Conservation (phyloP, 2,888 invertebrate species). For the Netelia virgata region DNA sequence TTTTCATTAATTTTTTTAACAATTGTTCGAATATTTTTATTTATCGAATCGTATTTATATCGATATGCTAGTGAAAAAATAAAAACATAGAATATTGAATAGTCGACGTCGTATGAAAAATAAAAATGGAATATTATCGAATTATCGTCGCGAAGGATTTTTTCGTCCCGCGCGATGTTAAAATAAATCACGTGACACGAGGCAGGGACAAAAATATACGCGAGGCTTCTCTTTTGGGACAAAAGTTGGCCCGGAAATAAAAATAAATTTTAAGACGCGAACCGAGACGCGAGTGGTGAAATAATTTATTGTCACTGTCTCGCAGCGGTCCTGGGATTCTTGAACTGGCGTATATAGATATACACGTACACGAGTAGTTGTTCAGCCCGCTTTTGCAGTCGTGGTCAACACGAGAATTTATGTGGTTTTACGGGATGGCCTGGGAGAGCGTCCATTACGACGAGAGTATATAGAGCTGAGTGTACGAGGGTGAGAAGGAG, state of each 20-base stretch:
- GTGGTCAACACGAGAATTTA: conserved; percentile 66
- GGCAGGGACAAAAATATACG: background rate
- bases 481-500: conserved; percentile 6
- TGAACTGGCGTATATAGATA: background rate
- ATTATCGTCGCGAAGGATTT: too few species aligned
- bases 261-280: conserved; percentile 33
- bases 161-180: background rate
- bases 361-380: background rate
- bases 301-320: conserved; percentile 22
- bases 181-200: background rate
- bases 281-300: conserved; percentile 8
- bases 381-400: conserved; percentile 42
- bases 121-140: too few species aligned
- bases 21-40: too few species aligned
- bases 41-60: too few species aligned
- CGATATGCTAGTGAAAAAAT: too few species aligned
- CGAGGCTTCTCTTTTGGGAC: background rate
- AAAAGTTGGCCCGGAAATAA: background rate
- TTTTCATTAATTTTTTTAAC: too few species aligned
- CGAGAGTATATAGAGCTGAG: conserved; percentile 7
- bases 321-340: conserved; percentile 18
- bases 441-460: conserved; percentile 57
- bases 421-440: conserved; percentile 59
- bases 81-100: too few species aligned
- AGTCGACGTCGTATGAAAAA: too few species aligned